Conservation (phyloP, 2,888 invertebrate species). For the Leptopterna dolabrata region DNA sequence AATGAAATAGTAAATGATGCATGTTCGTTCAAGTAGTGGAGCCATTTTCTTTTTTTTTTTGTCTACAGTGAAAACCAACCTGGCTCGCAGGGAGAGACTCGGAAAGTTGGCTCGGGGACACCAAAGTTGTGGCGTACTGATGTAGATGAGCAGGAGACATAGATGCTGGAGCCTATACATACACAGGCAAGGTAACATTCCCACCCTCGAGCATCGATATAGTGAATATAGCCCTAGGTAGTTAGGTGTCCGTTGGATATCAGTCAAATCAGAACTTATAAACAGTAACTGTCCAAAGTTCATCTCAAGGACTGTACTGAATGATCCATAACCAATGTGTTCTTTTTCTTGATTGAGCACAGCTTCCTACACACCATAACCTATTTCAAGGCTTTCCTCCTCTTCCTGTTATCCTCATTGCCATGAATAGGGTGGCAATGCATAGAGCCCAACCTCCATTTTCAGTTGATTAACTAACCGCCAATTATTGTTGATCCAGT, state of each 20-base stretch:
- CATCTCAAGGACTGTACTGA: too few species aligned
- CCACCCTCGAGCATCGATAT: not conserved
- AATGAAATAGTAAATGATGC: conserved; percentile 28
- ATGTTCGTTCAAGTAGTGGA: conserved; percentile 28
- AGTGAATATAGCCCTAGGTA: not conserved
- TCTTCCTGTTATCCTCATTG: too few species aligned
- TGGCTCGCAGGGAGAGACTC: conserved; percentile 85
- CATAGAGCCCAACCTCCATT: too few species aligned
- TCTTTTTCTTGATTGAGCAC: too few species aligned
- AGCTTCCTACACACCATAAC: too few species aligned
- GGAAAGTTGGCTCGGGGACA: conserved; percentile 74
- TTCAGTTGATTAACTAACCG: too few species aligned
- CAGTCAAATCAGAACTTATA: too few species aligned
- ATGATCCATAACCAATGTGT: too few species aligned
- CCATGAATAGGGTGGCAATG: too few species aligned
- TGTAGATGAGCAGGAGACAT: conserved; percentile 90
- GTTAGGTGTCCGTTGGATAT: not conserved
- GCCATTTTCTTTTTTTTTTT: not conserved
- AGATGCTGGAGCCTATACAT: conserved; percentile 86
- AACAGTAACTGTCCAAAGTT: too few species aligned
- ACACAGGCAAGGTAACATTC: conserved; percentile 40
- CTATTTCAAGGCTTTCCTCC: too few species aligned
- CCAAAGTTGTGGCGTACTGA: conserved; percentile 73
- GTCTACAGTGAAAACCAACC: conserved; percentile 70
- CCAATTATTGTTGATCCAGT: too few species aligned